Evolutionary conservation across 2,797 vertebrate genomes (phyloP).

Genomic region (Phalanger gymnotis): DNA sequence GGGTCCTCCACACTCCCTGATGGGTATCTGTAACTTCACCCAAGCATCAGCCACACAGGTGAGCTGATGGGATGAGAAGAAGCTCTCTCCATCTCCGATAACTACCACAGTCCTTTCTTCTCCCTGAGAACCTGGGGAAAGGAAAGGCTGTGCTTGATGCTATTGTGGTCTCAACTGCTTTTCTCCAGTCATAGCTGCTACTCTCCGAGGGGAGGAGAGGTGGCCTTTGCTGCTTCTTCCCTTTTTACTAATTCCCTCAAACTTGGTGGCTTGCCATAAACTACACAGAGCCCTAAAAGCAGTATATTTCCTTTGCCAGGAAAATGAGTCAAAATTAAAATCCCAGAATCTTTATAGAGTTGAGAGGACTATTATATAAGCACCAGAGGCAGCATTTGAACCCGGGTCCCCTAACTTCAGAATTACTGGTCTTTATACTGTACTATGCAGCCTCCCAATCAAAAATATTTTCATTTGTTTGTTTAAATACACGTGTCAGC

Average conservation of each 20-base stretch:
- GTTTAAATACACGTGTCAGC: neutral
- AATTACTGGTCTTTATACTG: neutral
- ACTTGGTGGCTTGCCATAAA: neutral
- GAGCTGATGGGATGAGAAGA: neutral
- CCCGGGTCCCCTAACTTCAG: neutral
- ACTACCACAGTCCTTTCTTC: neutral
- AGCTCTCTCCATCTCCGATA: neutral
- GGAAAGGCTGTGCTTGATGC: neutral
- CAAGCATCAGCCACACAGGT: neutral
- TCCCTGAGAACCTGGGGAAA: neutral
- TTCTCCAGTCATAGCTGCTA: neutral
- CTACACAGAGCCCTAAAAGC: no score
- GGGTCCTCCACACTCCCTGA: neutral
- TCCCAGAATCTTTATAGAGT: neutral
- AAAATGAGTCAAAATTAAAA: neutral
- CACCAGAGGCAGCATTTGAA: neutral
- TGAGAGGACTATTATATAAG: neutral
- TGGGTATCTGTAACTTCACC: neutral
- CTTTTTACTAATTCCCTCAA: neutral
- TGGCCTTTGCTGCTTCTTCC: neutral
- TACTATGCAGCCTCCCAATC: neutral
- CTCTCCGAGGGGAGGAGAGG: neutral
- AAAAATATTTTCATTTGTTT: neutral
- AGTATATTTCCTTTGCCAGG: neutral
- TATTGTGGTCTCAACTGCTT: neutral